Evolutionary conservation across 2,888 invertebrate species (phyloP), one percentile per base, ranked within the genome.

Genomic region (Trichopoda pennipes): DNA sequence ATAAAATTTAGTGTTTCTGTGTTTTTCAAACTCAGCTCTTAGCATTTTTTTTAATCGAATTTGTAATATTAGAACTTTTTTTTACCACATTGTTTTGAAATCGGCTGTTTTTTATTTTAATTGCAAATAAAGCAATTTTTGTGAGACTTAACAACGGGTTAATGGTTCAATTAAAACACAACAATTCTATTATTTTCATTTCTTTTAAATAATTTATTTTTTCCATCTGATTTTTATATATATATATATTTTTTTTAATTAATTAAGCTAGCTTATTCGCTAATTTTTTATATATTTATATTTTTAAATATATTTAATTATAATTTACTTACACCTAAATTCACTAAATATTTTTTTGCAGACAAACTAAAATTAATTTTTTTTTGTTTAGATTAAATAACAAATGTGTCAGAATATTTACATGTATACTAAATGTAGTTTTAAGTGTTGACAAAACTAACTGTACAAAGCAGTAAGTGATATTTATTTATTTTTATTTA

Each of bases 261-360:
- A 60, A 74, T 78, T 81, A 81, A 74, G 44, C 78, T 81, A 81
- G 28, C 73, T 74, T 81, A 81, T 23, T 6, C 28, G 17, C 32
- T 63, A 77, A 7, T 58, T 58, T 51, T 19, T 64, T 80, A 28
- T 28, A 28, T 12, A 38, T 12, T 38, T 38, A 38, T 28, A 38
- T 38, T 38, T 12, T 17, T 55, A 44, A 19, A 42, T 76, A 47
- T 73, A 47, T 60, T 38, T 68, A 74, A 69, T 60, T 63, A 49
- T 69, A 61, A 17, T 74, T 63, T 12, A 16, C 68, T 78, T 81
- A 78, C n/a, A 64, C 38, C 44, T 55, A 69, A 21, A 51, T 72
- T 77, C 35, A 72, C 68, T 63, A 76, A 60, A 70, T 42, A 60
- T 69, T 21, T 69, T 2, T 51, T 72, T 64, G 28, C 28, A 69